A percentile compares a stretch with the other conserved stretches of the same genome.
Conservation (phyloP, 2,113 vertebrate species). For the Symphodus melops region DNA sequence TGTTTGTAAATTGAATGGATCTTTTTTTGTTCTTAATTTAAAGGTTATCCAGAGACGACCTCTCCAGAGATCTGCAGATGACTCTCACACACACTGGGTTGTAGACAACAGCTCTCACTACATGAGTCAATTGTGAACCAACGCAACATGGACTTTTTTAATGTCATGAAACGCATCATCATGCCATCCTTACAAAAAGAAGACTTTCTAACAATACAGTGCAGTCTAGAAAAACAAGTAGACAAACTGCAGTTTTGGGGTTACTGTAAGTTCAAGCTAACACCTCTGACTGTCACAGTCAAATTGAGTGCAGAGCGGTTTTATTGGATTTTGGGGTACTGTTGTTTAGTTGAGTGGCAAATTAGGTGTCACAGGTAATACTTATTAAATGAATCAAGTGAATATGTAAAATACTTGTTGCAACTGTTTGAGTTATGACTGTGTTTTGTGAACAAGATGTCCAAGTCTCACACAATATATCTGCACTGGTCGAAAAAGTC, state of each 20-base stretch:
- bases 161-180: too few species aligned
- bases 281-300: background rate
- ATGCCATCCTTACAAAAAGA: too few species aligned
- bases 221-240: background rate
- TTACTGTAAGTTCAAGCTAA: background rate
- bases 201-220: too few species aligned
- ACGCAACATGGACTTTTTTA: background rate
- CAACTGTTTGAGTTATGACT: slow-evolving; percentile 1
- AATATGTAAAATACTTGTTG: slow-evolving; percentile 1
- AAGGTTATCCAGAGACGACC: slow-evolving; percentile 80
- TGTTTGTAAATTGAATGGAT: background rate
- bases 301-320: background rate
- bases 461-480: background rate
- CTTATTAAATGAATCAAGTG: background rate
- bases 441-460: background rate
- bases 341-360: slow-evolving; percentile 14
- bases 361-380: slow-evolving; percentile 14
- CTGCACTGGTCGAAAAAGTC: background rate
- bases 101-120: slow-evolving; percentile 85
- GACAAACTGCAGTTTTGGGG: background rate
- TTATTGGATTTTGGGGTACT: background rate
- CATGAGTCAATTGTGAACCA: slow-evolving; percentile 85
- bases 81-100: slow-evolving; percentile 77
- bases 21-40: slow-evolving; percentile 25
- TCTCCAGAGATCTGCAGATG: slow-evolving; percentile 79